Evolutionary conservation across 2,113 vertebrate species (phyloP).

Genomic region (Ictalurus furcatus): DNA sequence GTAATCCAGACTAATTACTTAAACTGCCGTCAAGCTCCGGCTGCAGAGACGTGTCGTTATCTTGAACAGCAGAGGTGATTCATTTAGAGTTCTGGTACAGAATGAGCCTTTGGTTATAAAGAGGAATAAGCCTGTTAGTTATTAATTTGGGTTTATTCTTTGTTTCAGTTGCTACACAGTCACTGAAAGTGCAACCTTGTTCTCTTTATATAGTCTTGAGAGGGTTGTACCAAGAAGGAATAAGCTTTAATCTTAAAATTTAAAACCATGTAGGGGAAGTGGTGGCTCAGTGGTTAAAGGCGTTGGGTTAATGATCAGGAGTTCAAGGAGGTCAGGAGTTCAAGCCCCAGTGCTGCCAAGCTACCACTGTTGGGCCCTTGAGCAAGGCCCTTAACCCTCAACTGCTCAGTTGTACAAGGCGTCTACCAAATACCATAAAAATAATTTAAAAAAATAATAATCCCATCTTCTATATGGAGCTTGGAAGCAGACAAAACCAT

Average conservation of each 20-base stretch:
- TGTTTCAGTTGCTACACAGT: not conserved
- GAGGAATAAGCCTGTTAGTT: conserved; percentile 45
- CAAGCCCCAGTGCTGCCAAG: too few relatives aligned
- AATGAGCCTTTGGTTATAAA: conserved; percentile 47
- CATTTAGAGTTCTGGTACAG: not conserved
- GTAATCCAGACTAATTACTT: conserved; percentile 32
- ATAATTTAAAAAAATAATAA: not conserved
- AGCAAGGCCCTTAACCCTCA: too few relatives aligned
- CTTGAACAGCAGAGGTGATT: conserved; percentile 9
- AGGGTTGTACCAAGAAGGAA: not conserved
- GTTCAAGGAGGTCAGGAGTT: too few relatives aligned
- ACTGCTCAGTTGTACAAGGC: too few relatives aligned
- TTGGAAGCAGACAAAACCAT: not conserved
- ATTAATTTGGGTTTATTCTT: conserved; percentile 55
- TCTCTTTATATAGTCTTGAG: not conserved
- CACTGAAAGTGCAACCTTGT: not conserved
- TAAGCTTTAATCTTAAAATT: not conserved
- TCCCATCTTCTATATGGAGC: not conserved
- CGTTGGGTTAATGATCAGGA: too few relatives aligned
- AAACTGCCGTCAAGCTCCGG: not conserved
- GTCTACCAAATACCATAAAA: too few relatives aligned
- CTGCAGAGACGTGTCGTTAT: conserved; percentile 21
- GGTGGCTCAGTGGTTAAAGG: too few relatives aligned
- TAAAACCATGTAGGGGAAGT: not conserved
- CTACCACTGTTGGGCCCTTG: too few relatives aligned